A percentile compares a stretch with the other conserved stretches of the same genome.
These are phyloP conservation scores for Meteorus cinctellus DNA, from an alignment of 2,888 invertebrate genomes.

Conservation along the genomic window DNA sequence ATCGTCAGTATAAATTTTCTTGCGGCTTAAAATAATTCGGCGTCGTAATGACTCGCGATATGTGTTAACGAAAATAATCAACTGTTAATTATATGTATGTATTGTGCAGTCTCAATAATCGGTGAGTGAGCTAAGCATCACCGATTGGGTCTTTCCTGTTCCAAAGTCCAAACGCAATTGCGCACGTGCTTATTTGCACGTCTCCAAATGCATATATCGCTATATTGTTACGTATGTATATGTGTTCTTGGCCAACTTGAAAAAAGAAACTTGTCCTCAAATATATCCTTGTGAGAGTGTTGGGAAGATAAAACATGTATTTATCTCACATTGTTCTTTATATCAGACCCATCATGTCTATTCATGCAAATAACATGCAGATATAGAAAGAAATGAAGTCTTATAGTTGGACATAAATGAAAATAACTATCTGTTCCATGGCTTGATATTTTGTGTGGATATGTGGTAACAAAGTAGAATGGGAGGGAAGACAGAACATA, in stretches of 20 bases:
- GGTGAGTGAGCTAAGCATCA: conserved; percentile 3
- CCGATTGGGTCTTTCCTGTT: conserved; percentile 35
- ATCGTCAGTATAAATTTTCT: neutral
- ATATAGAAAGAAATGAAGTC: neutral
- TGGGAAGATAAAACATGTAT: neutral
- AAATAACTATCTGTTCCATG: too few species aligned
- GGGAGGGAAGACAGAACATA: neutral
- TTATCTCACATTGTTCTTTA: neutral
- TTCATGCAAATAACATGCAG: too few species aligned
- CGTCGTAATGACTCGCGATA: conserved; percentile 10
- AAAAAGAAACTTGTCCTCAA: conserved; percentile 33
- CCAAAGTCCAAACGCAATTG: conserved; percentile 34
- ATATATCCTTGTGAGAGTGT: conserved; percentile 18
- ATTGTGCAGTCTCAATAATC: neutral
- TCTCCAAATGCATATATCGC: conserved; percentile 21
- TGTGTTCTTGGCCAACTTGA: conserved; percentile 26
- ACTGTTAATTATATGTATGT: neutral
- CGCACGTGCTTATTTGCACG: conserved; percentile 25
- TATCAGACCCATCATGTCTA: too few species aligned
- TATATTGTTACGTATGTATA: conserved; percentile 21
- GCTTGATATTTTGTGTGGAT: neutral
- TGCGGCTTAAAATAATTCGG: neutral
- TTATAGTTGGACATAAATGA: neutral
- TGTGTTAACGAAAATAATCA: conserved; percentile 11
- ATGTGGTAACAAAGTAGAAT: neutral